phyloP scores from a whole-genome alignment of 2,797 vertebrate genomes.

The Notoglanidium macrostoma region DNA sequence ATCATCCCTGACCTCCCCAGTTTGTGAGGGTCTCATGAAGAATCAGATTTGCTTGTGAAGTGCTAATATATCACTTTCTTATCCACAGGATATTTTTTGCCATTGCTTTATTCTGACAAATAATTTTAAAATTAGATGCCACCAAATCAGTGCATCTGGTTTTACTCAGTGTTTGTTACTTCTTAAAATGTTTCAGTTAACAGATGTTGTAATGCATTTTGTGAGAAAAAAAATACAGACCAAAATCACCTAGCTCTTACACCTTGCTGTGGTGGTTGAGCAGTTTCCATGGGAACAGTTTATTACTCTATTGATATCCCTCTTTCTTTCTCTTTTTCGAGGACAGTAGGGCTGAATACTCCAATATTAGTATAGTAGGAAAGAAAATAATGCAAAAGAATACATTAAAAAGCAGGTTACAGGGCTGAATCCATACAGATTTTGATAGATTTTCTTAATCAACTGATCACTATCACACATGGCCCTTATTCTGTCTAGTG shows the following conservation, averaged over 20 bases:
- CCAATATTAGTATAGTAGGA: background rate
- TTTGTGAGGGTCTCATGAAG: background rate
- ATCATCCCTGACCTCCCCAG: background rate
- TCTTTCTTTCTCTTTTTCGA: constrained; percentile 21
- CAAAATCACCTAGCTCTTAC: constrained; percentile 11
- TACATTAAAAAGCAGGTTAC: background rate
- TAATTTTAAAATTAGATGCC: constrained; percentile 1
- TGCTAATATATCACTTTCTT: background rate
- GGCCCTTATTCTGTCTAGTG: no score
- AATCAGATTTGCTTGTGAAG: constrained; percentile 1
- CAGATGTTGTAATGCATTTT: background rate
- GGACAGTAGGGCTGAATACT: constrained; percentile 8
- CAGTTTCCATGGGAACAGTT: constrained; percentile 46
- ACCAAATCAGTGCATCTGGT: background rate
- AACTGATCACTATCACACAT: background rate
- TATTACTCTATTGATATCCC: constrained; percentile 16
- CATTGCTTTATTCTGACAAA: background rate
- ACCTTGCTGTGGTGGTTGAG: constrained; percentile 20
- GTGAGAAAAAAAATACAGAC: background rate
- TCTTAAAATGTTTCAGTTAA: constrained; percentile 16
- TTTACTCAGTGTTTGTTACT: background rate
- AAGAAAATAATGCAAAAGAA: background rate
- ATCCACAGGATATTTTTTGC: background rate
- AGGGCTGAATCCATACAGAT: background rate
- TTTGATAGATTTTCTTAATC: background rate